A percentile compares a stretch with the other conserved stretches of the same genome.
Evolutionary conservation across 2,113 vertebrate genomes (phyloP).

Genomic region (Sitta europaea): DNA sequence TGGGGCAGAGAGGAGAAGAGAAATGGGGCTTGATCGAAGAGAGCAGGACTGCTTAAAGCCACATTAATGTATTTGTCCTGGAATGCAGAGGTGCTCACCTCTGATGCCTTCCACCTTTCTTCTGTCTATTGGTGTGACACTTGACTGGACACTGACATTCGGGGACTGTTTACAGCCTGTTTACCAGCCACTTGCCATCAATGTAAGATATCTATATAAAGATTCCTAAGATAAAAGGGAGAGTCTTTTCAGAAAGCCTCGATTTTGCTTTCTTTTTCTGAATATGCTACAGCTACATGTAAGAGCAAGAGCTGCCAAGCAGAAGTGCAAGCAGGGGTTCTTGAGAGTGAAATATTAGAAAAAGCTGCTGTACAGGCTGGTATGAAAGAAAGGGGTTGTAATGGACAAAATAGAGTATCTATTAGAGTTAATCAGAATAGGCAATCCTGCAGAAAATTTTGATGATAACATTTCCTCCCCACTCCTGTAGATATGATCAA

Average conservation of each 20-base stretch:
- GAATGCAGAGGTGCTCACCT: background rate
- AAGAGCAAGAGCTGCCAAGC: background rate
- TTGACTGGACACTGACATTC: background rate
- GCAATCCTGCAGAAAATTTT: background rate
- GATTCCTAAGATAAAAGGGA: background rate
- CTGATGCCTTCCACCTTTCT: background rate
- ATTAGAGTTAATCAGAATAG: background rate
- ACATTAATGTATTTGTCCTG: rapidly evolving
- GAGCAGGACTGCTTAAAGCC: background rate
- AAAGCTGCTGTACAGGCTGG: rapidly evolving
- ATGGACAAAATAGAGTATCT: background rate
- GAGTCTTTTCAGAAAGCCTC: background rate
- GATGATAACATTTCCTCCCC: background rate
- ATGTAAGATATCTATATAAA: background rate
- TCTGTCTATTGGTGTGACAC: background rate
- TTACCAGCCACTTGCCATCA: background rate
- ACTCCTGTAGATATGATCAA: background rate
- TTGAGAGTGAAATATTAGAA: background rate
- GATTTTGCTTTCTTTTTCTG: background rate
- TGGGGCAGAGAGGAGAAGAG: background rate
- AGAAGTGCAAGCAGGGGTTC: background rate
- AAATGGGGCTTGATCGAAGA: background rate
- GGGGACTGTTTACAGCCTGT: background rate
- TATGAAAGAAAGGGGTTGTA: background rate
- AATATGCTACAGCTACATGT: background rate